phyloP scores from a whole-genome alignment of 2,797 vertebrate genomes.

The Rhinichthys osculus region DNA sequence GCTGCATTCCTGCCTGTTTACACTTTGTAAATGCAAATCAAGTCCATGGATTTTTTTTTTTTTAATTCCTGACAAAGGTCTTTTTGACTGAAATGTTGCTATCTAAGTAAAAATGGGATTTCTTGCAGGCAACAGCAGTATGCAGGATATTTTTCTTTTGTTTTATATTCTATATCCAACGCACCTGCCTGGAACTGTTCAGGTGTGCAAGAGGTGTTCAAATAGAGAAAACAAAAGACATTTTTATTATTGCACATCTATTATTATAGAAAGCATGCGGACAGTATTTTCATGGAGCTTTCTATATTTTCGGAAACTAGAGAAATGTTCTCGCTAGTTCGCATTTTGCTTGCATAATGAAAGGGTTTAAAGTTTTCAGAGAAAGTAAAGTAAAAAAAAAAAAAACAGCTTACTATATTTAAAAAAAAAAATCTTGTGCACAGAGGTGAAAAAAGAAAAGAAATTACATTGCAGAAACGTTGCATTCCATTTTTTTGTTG shows the following conservation, averaged over 20 bases:
- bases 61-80: constrained; percentile 18
- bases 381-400: not conserved
- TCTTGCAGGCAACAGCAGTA: constrained; percentile 7
- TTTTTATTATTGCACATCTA: not conserved
- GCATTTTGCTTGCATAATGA: not conserved
- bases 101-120: not conserved
- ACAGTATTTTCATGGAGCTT: not conserved
- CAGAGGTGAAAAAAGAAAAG: not conserved
- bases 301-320: not conserved
- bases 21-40: constrained; percentile 13
- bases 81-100: constrained; percentile 6
- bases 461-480: not conserved
- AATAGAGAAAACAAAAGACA: not conserved
- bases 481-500: not conserved
- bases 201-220: not conserved
- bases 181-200: constrained; percentile 15
- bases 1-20: not conserved
- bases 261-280: not conserved
- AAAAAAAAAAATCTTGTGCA: not conserved
- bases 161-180: not conserved
- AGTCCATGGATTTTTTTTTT: not conserved
- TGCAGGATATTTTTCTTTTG: not conserved
- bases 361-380: not conserved
- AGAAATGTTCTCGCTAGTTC: not conserved
- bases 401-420: not conserved